phyloP scores from a whole-genome alignment of 2,113 vertebrate genomes.

The Benitochromis conjunctus region DNA sequence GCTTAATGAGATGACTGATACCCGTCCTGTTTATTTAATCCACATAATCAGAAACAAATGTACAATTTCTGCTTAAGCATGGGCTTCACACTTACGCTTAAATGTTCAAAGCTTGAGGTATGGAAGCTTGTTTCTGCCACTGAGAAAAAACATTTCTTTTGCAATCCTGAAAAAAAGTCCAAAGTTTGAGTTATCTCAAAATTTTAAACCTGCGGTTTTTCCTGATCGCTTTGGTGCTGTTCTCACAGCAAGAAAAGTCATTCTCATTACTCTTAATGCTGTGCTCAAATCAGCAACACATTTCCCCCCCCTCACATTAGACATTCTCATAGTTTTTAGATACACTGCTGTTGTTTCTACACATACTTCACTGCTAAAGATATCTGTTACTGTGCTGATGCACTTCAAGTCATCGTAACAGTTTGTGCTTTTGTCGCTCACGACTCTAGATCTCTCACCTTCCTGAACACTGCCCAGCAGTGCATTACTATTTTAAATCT shows the following conservation, averaged over 20 bases:
- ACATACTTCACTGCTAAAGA: neutral
- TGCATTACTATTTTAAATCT: too few relatives aligned
- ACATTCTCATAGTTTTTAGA: neutral
- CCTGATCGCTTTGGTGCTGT: too few relatives aligned
- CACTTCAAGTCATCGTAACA: neutral
- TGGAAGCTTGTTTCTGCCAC: neutral
- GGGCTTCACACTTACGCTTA: neutral
- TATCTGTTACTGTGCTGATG: neutral
- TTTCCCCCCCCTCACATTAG: neutral
- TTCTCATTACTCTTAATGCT: neutral
- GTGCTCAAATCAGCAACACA: neutral
- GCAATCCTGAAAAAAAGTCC: neutral
- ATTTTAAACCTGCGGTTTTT: neutral
- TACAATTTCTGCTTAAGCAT: neutral
- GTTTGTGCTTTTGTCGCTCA: neutral
- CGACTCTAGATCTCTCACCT: neutral
- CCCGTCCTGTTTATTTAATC: neutral
- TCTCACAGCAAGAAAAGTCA: neutral
- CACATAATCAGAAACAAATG: neutral
- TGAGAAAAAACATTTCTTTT: neutral
- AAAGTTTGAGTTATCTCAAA: neutral
- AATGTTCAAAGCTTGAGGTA: neutral
- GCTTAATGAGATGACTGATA: neutral
- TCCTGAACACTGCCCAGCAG: neutral
- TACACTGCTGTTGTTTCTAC: neutral